These are phyloP conservation scores for Pinna nobilis DNA, from an alignment of 1,140 invertebrate genomes.

Conservation along the genomic window DNA sequence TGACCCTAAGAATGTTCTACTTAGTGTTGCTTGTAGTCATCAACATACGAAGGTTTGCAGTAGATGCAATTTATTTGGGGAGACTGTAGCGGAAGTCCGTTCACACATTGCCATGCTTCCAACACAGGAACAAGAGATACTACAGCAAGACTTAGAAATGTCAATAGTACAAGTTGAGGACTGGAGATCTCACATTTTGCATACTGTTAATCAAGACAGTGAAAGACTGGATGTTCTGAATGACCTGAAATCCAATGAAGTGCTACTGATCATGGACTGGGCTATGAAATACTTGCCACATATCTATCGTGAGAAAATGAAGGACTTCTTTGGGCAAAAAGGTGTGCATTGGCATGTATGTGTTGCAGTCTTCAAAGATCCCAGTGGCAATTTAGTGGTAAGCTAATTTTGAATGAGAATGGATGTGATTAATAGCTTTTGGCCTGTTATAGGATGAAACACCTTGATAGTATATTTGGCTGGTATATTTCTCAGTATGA, in stretches of 20 bases:
- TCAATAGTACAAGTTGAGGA: not conserved
- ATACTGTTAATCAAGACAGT: constrained; percentile 21
- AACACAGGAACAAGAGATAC: no score
- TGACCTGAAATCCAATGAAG: not conserved
- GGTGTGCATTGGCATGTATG: constrained; percentile 16
- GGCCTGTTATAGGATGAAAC: no score
- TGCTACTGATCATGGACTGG: constrained; percentile 26
- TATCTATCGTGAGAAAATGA: constrained; percentile 12
- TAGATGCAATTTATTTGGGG: not conserved
- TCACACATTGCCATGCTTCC: no score
- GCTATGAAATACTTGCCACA: constrained; percentile 30
- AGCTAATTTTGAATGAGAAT: no score
- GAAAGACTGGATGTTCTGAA: constrained; percentile 1
- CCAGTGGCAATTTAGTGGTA: no score
- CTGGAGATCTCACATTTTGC: constrained; percentile 16
- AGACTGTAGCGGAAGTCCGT: not conserved
- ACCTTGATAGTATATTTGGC: no score
- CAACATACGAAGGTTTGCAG: not conserved
- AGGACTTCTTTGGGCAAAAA: constrained; percentile 31
- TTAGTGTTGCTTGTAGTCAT: not conserved
- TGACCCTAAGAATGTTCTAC: not conserved
- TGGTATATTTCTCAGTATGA: no score
- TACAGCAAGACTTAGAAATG: constrained; percentile 1
- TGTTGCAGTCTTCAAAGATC: no score
- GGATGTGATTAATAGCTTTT: no score